A percentile compares a stretch with the other conserved stretches of the same genome.
phyloP scores from a whole-genome alignment of 2,888 invertebrate genomes.

The Acronicta alni region DNA sequence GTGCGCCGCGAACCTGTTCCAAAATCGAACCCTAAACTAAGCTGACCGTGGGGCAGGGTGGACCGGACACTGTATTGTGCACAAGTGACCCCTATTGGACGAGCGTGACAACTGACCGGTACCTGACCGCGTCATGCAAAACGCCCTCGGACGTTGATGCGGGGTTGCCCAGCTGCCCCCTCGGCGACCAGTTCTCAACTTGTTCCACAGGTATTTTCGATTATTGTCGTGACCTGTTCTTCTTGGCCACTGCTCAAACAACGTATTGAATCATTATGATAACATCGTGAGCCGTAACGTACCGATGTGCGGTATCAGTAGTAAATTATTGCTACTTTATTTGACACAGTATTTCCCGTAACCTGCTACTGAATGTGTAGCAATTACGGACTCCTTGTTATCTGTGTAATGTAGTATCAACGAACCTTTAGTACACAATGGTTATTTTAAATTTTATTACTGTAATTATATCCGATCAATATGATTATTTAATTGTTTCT shows the following conservation, averaged over 20 bases:
- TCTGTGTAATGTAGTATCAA: conserved; percentile 10
- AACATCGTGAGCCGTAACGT: conserved; percentile 53
- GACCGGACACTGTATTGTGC: conserved; percentile 81
- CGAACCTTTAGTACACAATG: neutral
- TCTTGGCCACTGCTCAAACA: conserved; percentile 59
- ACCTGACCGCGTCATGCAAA: conserved; percentile 80
- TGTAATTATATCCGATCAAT: conserved; percentile 7
- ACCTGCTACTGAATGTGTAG: conserved; percentile 31
- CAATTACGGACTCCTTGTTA: conserved; percentile 15
- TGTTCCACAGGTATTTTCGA: conserved; percentile 83
- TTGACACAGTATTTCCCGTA: conserved; percentile 29
- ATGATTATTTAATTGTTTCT: neutral
- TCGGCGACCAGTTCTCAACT: conserved; percentile 76
- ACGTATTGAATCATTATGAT: conserved; percentile 64
- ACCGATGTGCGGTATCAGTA: conserved; percentile 48
- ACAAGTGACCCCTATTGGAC: conserved; percentile 82
- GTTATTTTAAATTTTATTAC: neutral
- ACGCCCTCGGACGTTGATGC: conserved; percentile 80
- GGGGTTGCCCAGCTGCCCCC: conserved; percentile 82
- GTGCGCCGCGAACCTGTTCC: conserved; percentile 68
- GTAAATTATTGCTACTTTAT: conserved; percentile 39
- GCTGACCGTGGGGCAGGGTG: conserved; percentile 66
- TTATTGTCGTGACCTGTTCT: conserved; percentile 68
- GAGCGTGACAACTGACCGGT: conserved; percentile 78
- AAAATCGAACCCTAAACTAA: conserved; percentile 65